Evolutionary conservation across 2,888 invertebrate species (phyloP).

Genomic region (Dryobotodes eremita): DNA sequence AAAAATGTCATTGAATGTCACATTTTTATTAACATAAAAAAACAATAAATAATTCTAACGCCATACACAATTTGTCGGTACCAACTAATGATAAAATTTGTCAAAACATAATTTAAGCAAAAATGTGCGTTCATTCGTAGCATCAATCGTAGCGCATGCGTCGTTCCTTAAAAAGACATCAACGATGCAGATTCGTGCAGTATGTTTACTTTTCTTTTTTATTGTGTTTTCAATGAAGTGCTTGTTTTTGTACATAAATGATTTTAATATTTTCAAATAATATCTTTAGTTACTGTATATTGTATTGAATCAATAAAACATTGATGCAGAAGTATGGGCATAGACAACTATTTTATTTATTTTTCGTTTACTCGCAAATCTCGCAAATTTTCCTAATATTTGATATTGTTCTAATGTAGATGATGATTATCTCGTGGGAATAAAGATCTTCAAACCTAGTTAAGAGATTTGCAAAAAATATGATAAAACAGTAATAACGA

Average conservation of each 20-base stretch:
- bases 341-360: not conserved
- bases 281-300: not conserved
- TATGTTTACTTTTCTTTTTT: constrained; percentile 21
- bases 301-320: not conserved
- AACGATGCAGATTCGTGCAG: constrained; percentile 65
- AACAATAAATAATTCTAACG: constrained; percentile 33
- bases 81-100: constrained; percentile 22
- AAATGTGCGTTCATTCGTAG: constrained; percentile 30
- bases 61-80: constrained; percentile 17
- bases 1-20: constrained; percentile 31
- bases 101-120: constrained; percentile 29
- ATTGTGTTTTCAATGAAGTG: constrained; percentile 4
- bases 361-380: not conserved
- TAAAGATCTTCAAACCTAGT: not conserved
- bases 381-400: too few species aligned
- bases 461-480: not conserved
- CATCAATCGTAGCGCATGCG: constrained; percentile 47
- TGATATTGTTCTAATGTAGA: not conserved
- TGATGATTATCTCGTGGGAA: not conserved
- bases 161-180: constrained; percentile 75
- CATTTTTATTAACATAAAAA: constrained; percentile 21
- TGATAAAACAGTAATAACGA: not conserved
- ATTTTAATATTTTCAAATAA: not conserved
- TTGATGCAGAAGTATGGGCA: not conserved
- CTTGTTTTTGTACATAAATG: not conserved